Conservation (phyloP, 1,140 invertebrate genomes). For the Trichonephila inaurata region DNA sequence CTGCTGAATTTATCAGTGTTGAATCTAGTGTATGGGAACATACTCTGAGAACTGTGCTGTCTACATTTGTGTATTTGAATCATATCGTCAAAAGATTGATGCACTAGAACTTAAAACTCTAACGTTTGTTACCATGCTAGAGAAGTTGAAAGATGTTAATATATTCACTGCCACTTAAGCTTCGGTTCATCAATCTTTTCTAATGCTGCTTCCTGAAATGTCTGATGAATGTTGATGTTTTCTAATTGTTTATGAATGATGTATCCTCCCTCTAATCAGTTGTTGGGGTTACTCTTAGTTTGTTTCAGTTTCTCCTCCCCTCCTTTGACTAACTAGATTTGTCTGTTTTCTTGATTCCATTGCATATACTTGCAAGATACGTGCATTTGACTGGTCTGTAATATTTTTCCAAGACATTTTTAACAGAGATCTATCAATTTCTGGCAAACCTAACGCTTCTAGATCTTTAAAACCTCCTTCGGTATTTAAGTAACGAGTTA, state of each 20-base stretch:
- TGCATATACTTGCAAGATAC: background rate
- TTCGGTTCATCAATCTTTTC: slow-evolving; percentile 64
- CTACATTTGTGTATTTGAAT: slow-evolving; percentile 31
- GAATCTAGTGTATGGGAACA: background rate
- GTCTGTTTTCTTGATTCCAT: too few relatives aligned
- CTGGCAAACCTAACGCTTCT: too few relatives aligned
- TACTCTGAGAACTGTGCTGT: slow-evolving; percentile 25
- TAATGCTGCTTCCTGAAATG: slow-evolving; percentile 35
- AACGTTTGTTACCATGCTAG: slow-evolving; percentile 41
- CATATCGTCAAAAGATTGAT: slow-evolving; percentile 68
- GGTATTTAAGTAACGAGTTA: too few relatives aligned
- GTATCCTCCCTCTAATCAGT: slow-evolving; percentile 58
- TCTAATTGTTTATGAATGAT: slow-evolving; percentile 61
- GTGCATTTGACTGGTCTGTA: background rate
- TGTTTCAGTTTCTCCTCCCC: background rate
- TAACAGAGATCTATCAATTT: too few relatives aligned
- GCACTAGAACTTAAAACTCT: slow-evolving; percentile 57
- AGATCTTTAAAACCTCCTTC: too few relatives aligned
- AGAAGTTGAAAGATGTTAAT: slow-evolving; percentile 39
- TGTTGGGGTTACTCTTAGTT: slow-evolving; percentile 51
- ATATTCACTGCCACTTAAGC: slow-evolving; percentile 72
- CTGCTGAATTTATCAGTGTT: slow-evolving; percentile 18
- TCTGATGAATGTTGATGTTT: slow-evolving; percentile 60
- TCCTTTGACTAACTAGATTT: too few relatives aligned
- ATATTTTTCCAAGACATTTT: background rate